Evolutionary conservation across 2,113 vertebrate genomes (phyloP).

Genomic region (Gopherus evgoodei): DNA sequence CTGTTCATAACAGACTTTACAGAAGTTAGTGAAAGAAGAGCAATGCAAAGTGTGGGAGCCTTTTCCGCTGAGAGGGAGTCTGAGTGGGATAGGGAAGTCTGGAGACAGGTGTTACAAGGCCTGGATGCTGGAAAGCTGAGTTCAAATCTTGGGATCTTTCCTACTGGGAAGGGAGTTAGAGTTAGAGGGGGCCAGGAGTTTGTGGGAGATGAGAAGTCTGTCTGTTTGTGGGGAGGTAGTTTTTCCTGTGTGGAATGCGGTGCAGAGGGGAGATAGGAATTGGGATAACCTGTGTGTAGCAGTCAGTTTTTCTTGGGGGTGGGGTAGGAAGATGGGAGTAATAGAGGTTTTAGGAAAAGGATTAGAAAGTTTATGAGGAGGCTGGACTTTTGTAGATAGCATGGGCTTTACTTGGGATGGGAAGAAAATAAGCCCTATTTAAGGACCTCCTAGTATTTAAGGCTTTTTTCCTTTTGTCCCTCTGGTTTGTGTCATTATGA

Average conservation of each 20-base stretch:
- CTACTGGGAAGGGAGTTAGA: not conserved
- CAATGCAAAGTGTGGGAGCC: not conserved
- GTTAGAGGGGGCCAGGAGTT: not conserved
- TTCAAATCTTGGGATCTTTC: not conserved
- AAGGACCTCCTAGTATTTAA: not conserved
- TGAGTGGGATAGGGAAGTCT: not conserved
- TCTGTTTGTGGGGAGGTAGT: not conserved
- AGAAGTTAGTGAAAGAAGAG: not conserved
- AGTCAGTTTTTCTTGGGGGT: not conserved
- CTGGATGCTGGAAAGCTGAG: not conserved
- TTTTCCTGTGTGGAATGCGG: not conserved
- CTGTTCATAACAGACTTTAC: not conserved
- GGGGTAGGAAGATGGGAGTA: not conserved
- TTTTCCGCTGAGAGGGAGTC: not conserved
- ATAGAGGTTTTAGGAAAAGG: not conserved
- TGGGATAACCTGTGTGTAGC: not conserved
- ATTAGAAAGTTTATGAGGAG: not conserved
- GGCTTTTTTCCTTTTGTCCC: slow-evolving; percentile 5
- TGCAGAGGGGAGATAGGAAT: not conserved
- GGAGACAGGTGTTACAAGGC: not conserved
- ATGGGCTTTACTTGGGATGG: not conserved
- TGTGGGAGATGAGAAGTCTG: not conserved
- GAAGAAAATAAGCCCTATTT: not conserved
- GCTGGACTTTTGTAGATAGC: not conserved
- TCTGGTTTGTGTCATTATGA: not conserved